Percentiles rank a stretch among this genome's conserved stretches.
phyloP scores from a whole-genome alignment of 2,888 invertebrate species.

The Harpalus rubripes region DNA sequence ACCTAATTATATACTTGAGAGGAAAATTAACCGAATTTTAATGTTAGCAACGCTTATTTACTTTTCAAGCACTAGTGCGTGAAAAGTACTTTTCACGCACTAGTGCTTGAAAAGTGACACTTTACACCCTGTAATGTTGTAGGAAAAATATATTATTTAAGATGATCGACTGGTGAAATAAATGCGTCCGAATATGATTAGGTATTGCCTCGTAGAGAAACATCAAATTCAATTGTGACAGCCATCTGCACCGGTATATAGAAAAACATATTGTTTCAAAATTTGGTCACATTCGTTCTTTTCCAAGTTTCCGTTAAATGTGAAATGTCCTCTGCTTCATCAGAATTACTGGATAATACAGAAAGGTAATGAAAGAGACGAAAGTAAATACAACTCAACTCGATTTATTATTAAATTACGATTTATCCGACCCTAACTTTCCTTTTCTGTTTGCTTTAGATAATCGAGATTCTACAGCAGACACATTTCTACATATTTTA shows the following conservation, averaged over 20 bases:
- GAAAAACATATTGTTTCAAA: not conserved
- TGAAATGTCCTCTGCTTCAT: constrained; percentile 4
- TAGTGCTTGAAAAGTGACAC: too few relatives aligned
- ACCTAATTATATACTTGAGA: too few relatives aligned
- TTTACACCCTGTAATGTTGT: too few relatives aligned
- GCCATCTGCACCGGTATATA: not conserved
- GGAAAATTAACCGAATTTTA: too few relatives aligned
- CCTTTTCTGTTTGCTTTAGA: constrained; percentile 15
- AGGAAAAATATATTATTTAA: too few relatives aligned
- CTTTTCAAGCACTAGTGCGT: too few relatives aligned
- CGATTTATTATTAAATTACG: constrained; percentile 44
- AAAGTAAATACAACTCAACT: constrained; percentile 37
- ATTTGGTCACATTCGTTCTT: constrained; percentile 35
- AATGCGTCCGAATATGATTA: too few relatives aligned
- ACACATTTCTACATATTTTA: constrained; percentile 30
- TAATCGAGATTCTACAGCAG: constrained; percentile 33
- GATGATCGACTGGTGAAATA: too few relatives aligned
- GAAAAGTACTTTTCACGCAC: too few relatives aligned
- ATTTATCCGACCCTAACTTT: constrained; percentile 37
- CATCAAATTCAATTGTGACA: too few relatives aligned
- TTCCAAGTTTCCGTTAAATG: constrained; percentile 14
- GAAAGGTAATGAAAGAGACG: constrained; percentile 37
- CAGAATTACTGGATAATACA: constrained; percentile 25
- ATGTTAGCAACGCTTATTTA: too few relatives aligned
- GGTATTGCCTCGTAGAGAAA: too few relatives aligned